Conservation (phyloP, 2,888 invertebrate genomes). For the Sipunculus nudus region DNA sequence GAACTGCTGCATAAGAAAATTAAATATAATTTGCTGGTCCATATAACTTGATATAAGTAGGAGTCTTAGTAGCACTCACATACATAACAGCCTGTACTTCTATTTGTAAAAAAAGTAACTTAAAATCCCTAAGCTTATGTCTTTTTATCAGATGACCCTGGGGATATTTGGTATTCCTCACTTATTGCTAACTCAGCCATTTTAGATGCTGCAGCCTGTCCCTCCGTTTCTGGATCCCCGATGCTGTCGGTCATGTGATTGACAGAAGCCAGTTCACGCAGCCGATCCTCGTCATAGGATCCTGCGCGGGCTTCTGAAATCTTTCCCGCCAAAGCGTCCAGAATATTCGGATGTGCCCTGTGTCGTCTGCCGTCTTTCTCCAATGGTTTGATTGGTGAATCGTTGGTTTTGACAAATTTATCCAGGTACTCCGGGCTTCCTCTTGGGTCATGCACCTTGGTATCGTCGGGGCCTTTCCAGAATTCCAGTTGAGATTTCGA, state of each 20-base stretch:
- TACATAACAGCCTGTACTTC: too few species aligned
- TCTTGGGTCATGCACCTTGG: conserved; percentile 54
- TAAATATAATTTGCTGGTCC: too few species aligned
- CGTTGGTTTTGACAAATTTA: conserved; percentile 46
- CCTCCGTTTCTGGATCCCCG: conserved; percentile 23
- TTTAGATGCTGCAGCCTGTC: conserved; percentile 6
- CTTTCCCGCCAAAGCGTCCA: conserved; percentile 43
- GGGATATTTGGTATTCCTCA: conserved; percentile 44
- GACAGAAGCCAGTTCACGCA: conserved; percentile 14
- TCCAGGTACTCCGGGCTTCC: conserved; percentile 55
- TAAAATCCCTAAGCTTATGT: too few species aligned
- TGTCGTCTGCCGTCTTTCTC: conserved; percentile 26
- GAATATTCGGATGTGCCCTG: conserved; percentile 60
- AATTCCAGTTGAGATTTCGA: conserved; percentile 51
- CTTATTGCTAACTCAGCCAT: conserved; percentile 36
- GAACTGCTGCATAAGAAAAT: too few species aligned
- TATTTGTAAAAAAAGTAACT: too few species aligned
- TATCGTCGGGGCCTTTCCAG: conserved; percentile 49
- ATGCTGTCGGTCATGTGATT: conserved; percentile 7
- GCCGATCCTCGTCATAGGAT: conserved; percentile 23
- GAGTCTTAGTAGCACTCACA: too few species aligned
- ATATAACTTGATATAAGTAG: too few species aligned
- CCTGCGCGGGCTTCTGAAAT: conserved; percentile 18
- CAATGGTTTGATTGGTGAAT: background rate
- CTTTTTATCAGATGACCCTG: too few species aligned